These are phyloP conservation scores for Bradypodion pumilum DNA, from an alignment of 2,797 vertebrate species.

Conservation along the genomic window DNA sequence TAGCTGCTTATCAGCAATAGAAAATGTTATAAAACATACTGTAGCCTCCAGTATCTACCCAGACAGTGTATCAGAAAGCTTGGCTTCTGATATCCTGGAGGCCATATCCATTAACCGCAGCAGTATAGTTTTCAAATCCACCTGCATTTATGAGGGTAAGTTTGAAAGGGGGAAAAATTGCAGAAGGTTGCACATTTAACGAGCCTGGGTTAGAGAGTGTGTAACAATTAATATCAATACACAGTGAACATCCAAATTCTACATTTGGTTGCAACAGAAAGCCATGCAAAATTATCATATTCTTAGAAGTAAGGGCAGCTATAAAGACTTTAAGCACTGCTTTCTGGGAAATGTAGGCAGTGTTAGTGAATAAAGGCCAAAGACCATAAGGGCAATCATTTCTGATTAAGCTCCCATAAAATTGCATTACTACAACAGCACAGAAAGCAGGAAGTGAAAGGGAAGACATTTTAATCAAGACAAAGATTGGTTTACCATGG, in stretches of 20 bases:
- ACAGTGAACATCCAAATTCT: background rate
- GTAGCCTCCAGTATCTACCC: background rate
- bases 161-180: background rate
- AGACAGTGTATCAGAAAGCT: conserved; percentile 7
- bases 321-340: too few species aligned
- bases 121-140: background rate
- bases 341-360: too few species aligned
- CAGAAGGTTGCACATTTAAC: background rate
- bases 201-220: background rate
- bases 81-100: conserved; percentile 29
- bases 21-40: conserved; percentile 21
- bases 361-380: too few species aligned
- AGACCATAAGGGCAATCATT: too few species aligned
- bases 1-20: conserved; percentile 20
- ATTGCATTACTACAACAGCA: too few species aligned
- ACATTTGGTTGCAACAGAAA: background rate
- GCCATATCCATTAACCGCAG: background rate
- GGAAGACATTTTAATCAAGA: too few species aligned
- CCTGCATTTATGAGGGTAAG: background rate
- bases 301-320: background rate
- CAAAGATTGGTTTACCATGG: too few species aligned
- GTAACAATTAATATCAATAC: background rate
- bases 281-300: background rate
- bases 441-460: too few species aligned
- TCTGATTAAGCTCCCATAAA: too few species aligned